These are phyloP conservation scores for Tenthredo livida DNA, from an alignment of 2,888 invertebrate genomes.

Conservation along the genomic window DNA sequence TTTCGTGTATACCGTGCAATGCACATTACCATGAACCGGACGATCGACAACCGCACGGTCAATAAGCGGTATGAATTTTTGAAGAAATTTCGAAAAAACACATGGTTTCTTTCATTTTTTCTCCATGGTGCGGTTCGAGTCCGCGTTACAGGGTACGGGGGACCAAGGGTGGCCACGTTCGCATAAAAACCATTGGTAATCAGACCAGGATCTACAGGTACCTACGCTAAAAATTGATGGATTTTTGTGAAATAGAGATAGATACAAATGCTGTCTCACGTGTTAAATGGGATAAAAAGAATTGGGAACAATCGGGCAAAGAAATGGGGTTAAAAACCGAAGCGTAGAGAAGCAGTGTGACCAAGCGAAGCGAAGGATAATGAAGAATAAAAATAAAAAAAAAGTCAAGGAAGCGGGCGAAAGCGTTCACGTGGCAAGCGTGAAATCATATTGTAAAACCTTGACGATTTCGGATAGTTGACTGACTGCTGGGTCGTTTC, in stretches of 20 bases:
- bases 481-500: slow-evolving; percentile 38
- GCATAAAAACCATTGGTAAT: not conserved
- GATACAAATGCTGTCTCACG: not conserved
- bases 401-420: slow-evolving; percentile 51
- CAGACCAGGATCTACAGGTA: not conserved
- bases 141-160: not conserved
- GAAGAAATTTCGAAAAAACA: not conserved
- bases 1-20: not conserved
- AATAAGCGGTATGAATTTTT: not conserved
- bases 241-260: not conserved
- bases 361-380: slow-evolving; percentile 32
- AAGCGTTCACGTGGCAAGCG: slow-evolving; percentile 47
- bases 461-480: slow-evolving; percentile 48
- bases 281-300: not conserved
- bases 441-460: slow-evolving; percentile 45
- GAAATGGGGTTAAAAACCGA: slow-evolving; percentile 38
- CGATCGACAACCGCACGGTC: not conserved
- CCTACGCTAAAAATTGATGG: not conserved
- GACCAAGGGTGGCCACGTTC: not conserved
- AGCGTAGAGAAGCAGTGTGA: slow-evolving; percentile 41
- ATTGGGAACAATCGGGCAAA: slow-evolving; percentile 19
- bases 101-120: not conserved
- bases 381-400: not conserved
- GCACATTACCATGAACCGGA: not conserved
- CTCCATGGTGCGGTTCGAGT: not conserved